Conservation (phyloP, 2,113 vertebrate genomes). For the Tapirus terrestris region DNA sequence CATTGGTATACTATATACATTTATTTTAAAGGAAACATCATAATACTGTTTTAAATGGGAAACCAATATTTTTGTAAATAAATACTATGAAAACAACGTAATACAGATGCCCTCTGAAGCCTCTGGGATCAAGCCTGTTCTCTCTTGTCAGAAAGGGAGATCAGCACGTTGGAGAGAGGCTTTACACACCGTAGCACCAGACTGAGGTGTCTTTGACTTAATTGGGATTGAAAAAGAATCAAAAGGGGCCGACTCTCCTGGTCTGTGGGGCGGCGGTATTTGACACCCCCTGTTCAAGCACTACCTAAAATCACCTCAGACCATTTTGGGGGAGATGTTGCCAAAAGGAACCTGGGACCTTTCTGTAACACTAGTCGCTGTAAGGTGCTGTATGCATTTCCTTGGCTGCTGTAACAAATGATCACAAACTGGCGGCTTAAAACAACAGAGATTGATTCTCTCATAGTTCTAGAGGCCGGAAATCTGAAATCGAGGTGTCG, state of each 20-base stretch:
- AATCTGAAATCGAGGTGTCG: neutral
- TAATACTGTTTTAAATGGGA: neutral
- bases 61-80: neutral
- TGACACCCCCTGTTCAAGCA: neutral
- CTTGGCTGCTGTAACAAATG: neutral
- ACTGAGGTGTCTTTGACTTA: neutral
- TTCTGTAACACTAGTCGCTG: neutral
- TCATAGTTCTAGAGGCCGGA: neutral
- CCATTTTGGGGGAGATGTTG: neutral
- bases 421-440: neutral
- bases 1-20: neutral
- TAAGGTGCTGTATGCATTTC: neutral
- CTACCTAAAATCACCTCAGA: neutral
- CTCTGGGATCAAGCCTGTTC: neutral
- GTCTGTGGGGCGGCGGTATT: neutral
- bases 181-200: fast-evolving
- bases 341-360: neutral
- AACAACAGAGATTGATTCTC: neutral
- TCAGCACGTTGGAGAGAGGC: neutral
- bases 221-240: neutral
- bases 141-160: neutral
- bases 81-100: neutral
- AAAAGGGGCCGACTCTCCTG: neutral
- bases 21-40: slow-evolving; percentile 32
- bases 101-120: neutral